These are phyloP conservation scores for Dendrocopos noguchii DNA, from an alignment of 2,113 vertebrate genomes.

Conservation along the genomic window DNA sequence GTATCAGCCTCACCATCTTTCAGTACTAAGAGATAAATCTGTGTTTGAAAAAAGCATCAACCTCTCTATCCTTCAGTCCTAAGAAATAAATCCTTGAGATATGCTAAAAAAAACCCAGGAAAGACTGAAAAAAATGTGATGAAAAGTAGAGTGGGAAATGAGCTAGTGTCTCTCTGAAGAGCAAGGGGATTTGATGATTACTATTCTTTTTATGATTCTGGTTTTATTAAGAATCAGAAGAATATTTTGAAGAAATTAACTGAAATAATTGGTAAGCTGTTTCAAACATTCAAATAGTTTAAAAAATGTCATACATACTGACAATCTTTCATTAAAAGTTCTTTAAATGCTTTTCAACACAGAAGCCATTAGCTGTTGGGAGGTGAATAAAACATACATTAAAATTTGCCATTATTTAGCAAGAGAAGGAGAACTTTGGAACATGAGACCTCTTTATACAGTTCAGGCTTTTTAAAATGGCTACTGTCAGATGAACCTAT, in stretches of 20 bases:
- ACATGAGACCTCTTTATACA: neutral
- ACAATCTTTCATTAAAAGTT: neutral
- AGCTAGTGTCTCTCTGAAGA: neutral
- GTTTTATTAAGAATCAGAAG: neutral
- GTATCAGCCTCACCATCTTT: neutral
- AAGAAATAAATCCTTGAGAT: neutral
- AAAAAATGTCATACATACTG: neutral
- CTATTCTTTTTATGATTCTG: neutral
- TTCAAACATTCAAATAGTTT: neutral
- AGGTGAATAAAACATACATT: neutral
- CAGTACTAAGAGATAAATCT: neutral
- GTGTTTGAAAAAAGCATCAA: neutral
- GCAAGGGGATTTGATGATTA: neutral
- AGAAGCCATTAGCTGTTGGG: neutral
- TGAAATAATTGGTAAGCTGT: neutral
- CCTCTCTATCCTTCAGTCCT: neutral
- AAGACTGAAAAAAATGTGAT: neutral
- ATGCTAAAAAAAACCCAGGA: neutral
- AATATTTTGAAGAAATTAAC: neutral
- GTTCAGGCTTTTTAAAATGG: neutral
- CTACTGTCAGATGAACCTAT: neutral
- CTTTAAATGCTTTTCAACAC: neutral
- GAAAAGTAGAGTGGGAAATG: neutral
- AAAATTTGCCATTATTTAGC: neutral
- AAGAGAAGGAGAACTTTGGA: neutral